Base-by-base conservation (phyloP, 2,113 vertebrate genomes). In the Stictonetta naevosa region DNA sequence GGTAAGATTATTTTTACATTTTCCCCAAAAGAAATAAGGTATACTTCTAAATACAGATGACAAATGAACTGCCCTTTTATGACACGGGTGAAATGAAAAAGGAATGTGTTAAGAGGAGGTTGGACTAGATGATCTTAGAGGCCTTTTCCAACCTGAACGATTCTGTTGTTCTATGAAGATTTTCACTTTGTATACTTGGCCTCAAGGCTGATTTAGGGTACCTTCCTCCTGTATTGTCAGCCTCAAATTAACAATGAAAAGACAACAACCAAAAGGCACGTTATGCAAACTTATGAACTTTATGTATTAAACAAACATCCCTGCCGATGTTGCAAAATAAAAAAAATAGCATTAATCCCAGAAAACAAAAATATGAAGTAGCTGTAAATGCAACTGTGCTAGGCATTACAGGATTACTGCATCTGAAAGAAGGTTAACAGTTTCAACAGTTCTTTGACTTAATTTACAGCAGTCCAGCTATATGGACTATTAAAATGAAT, bases 21-120 rank as follows among this genome's bases (percentile, higher is more conserved):
- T 66, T 31, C 34, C 64, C 86, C 71, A 77, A 87, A 96, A 95
- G 90, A 86, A 95, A 80, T 7, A 69, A 60, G 48, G 78, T 92
- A 94, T 89, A 48, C 46, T 48, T 48, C 46, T 94, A 96, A 97
- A 92, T 31, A 90, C 15, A 84, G 64, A 92, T 62, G 74, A 93
- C 87, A 93, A 96, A 95, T 75, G 55, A 96, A 83, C 23, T 69
- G 29, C 52, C 56, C 44, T 91, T 96, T 87, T 52, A 91, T 68
- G 92, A 97, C 10, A 66, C 83, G 95, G 91, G 73, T 84, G 67
- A 92, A 96, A 96, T 6, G 52, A 94, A 83, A 95, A 33, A 89
- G 46, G 74, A 69, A 60, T 38, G 28, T 79, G 92, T 81, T 52
- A 82, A 93, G 46, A 48, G 46, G 22, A 22, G 46, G 46, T 48